Conservation (phyloP, 2,888 invertebrate genomes). For the Holacanthella duospinosa region DNA sequence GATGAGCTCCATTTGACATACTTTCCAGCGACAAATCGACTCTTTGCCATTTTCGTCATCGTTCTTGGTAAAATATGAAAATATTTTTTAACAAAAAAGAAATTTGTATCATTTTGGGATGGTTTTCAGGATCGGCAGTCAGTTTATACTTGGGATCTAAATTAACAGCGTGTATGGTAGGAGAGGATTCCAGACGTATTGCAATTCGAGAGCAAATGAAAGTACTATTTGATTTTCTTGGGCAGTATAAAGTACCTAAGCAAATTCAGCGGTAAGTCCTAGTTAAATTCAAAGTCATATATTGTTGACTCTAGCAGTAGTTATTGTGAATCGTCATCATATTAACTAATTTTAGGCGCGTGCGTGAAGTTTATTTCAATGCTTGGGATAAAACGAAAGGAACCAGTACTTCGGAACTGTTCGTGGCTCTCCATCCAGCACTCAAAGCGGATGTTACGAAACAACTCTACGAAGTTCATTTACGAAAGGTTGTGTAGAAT, state of each 20-base stretch:
- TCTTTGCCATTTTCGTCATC: conserved; percentile 20
- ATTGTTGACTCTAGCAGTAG: too few relatives aligned
- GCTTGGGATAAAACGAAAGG: conserved; percentile 33
- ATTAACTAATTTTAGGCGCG: conserved; percentile 16
- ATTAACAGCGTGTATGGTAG: conserved; percentile 27
- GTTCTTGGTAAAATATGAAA: conserved; percentile 22
- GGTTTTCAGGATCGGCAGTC: conserved; percentile 17
- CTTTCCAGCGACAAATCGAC: conserved; percentile 14
- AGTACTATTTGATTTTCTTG: conserved; percentile 23
- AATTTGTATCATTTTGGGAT: neutral
- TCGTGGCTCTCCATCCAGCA: conserved; percentile 28
- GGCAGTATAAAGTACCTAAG: conserved; percentile 21
- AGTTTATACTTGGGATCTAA: conserved; percentile 19
- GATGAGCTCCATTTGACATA: neutral
- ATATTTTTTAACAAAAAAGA: neutral
- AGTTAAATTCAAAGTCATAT: too few relatives aligned
- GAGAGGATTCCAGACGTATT: conserved; percentile 28
- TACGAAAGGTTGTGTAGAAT: conserved; percentile 14
- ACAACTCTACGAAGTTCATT: conserved; percentile 26
- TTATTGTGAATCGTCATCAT: too few relatives aligned
- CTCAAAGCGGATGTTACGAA: conserved; percentile 30
- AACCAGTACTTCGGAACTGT: conserved; percentile 21
- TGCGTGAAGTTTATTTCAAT: conserved; percentile 26
- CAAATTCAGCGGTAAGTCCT: conserved; percentile 19
- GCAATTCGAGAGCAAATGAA: conserved; percentile 26